phyloP scores from a whole-genome alignment of 1,140 invertebrate genomes.

The Achatina immaculata region DNA sequence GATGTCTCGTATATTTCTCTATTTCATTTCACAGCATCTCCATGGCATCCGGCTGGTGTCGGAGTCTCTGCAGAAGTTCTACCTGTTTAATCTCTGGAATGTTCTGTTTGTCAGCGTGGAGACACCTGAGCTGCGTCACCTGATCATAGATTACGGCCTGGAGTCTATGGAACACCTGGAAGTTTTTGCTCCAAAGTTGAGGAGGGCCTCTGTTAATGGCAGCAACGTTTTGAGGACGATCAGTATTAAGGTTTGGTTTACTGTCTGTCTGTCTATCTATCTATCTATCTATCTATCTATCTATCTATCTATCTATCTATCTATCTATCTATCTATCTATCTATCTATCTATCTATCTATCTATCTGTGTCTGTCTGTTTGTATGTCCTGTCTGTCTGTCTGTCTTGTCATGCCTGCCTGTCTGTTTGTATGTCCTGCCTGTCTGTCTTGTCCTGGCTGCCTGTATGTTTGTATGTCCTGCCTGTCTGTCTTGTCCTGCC shows the following conservation, averaged over 20 bases:
- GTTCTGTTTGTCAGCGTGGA: constrained; percentile 61
- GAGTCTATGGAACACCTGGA: constrained; percentile 63
- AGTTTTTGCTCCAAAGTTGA: constrained; percentile 49
- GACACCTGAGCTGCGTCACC: constrained; percentile 48
- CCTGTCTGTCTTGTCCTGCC: no score
- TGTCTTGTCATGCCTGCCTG: no score
- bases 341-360: background rate
- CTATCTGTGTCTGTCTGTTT: no score
- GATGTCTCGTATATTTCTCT: no score
- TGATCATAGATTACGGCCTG: constrained; percentile 60
- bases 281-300: background rate
- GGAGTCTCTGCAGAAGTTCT: constrained; percentile 60
- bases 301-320: background rate
- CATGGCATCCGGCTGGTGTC: constrained; percentile 61
- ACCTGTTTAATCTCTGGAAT: constrained; percentile 63
- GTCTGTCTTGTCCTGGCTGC: no score
- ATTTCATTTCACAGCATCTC: constrained; percentile 52
- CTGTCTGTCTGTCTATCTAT: no score
- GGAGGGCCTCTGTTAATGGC: constrained; percentile 55
- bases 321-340: no score
- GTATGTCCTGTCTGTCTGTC: no score
- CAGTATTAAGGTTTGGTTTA: constrained; percentile 43
- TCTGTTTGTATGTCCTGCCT: no score
- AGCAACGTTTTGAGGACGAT: constrained; percentile 56
- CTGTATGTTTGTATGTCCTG: no score